Percentiles rank a stretch among this genome's conserved stretches.
These are phyloP conservation scores for Ectemnius continuus DNA, from an alignment of 2,888 invertebrate species.

Conservation along the genomic window DNA sequence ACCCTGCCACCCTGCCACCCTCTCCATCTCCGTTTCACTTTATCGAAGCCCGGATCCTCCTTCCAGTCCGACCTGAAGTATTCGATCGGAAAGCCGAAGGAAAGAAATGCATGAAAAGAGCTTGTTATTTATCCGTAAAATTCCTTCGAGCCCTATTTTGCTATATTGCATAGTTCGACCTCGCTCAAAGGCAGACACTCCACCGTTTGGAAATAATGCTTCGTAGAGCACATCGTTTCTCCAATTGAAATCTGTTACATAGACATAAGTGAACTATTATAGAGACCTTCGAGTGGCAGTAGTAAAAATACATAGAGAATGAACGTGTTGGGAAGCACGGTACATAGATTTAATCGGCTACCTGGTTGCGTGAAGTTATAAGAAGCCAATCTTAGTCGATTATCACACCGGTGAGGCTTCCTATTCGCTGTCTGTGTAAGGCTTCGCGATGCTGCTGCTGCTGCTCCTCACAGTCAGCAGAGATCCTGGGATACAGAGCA, in stretches of 20 bases:
- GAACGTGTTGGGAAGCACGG: no score
- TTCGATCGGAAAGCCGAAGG: constrained; percentile 33
- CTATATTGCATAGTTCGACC: no score
- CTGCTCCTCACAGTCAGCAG: constrained; percentile 41
- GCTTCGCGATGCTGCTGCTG: constrained; percentile 52
- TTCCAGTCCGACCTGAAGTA: constrained; percentile 25
- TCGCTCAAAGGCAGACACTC: no score
- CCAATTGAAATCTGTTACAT: no score
- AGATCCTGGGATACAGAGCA: constrained; percentile 12
- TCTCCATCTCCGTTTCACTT: constrained; percentile 31
- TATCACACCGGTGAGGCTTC: constrained; percentile 53
- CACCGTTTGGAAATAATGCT: no score
- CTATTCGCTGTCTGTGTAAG: constrained; percentile 50
- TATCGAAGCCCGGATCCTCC: constrained; percentile 44
- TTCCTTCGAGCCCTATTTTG: no score
- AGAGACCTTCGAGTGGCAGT: no score
- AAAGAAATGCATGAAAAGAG: constrained; percentile 7
- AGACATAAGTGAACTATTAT: no score
- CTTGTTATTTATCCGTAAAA: no score
- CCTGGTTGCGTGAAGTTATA: constrained; percentile 26
- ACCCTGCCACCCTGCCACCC: constrained; percentile 12
- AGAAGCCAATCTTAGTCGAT: constrained; percentile 54
- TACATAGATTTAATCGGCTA: constrained; percentile 2
- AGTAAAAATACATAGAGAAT: no score
- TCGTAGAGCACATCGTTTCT: background rate